Evolutionary conservation across 2,113 vertebrate genomes (phyloP), one percentile per base, ranked within the genome.

Genomic region (Athene noctua): DNA sequence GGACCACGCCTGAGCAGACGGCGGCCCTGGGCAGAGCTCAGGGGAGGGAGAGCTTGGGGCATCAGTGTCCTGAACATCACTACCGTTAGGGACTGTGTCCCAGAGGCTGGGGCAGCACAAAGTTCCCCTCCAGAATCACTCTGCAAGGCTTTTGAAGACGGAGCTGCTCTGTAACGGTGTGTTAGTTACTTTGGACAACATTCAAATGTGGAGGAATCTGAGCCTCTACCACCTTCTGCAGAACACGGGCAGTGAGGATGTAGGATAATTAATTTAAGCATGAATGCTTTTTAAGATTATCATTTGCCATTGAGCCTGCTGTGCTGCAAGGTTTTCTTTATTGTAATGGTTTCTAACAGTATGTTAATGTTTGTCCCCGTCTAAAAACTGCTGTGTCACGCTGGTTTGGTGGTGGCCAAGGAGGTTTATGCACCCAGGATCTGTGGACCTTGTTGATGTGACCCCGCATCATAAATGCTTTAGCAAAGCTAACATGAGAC

Each of bases 221-320:
- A 17, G 63, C 67, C 54, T n/a, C 20, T 61, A 8, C 6, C 61
- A 10, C 13, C 36, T n/a, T 54, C 52, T 32, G 17, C 36, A 38
- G 7, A 70, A 36, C 6, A 11, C 1, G 0, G 3, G 25, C 20
- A 44, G 4, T n/a, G 54, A 68, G 65, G 42, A 18, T 1, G 3
- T 10, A 5, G 75, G 63, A 13, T 61, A 51, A 84, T 91, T 38
- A 58, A 58, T 58, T 78, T 9, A 30, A 54, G 44, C 30, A 15
- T 5, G 14, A 73, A n/a, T 38, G 30, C 49, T 71, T 71, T 74
- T 62, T 32, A 32, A 27, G 44, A 10, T 23, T 11, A 11, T 11
- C 19, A 5, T 55, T 73, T 74, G 51, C 73, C 70, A 11, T 9
- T 23, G 29, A 93, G 55, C 63, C 77, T 44, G 75, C 79, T 62